Conservation (phyloP, 2,113 vertebrate genomes). For the Haemorhous mexicanus region DNA sequence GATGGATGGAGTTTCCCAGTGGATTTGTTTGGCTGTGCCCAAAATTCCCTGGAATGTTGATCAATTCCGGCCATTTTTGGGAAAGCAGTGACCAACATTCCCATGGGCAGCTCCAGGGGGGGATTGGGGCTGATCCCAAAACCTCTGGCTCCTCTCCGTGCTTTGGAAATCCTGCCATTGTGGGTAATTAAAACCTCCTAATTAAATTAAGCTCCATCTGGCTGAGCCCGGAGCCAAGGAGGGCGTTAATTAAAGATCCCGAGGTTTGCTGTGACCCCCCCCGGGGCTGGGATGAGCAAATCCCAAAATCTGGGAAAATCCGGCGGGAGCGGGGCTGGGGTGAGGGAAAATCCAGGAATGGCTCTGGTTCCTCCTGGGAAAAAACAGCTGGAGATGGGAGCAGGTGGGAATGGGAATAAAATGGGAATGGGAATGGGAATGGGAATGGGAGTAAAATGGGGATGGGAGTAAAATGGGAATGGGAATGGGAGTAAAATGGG, state of each 20-base stretch:
- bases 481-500: too few species aligned
- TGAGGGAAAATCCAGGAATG: background rate
- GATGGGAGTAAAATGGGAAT: too few species aligned
- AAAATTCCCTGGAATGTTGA: background rate
- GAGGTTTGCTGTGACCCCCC: background rate
- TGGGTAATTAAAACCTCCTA: conserved; percentile 76
- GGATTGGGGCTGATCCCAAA: background rate
- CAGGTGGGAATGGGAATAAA: background rate
- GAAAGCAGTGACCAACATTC: too few species aligned
- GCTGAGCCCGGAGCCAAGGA: conserved; percentile 67
- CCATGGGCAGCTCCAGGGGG: background rate
- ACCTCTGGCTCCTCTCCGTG: conserved; percentile 11
- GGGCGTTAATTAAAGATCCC: conserved; percentile 55
- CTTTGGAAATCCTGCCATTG: conserved; percentile 50
- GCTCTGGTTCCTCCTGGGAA: background rate
- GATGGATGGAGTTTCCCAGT: accelerated
- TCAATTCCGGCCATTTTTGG: background rate
- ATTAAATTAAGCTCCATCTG: conserved; percentile 80
- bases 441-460: too few species aligned
- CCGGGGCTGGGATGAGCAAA: background rate
- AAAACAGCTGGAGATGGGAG: background rate
- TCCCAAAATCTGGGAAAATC: background rate
- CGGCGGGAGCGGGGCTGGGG: background rate
- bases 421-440: too few species aligned
- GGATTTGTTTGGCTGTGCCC: background rate